phyloP scores from a whole-genome alignment of 1,140 invertebrate genomes.

The Sinella curviseta region DNA sequence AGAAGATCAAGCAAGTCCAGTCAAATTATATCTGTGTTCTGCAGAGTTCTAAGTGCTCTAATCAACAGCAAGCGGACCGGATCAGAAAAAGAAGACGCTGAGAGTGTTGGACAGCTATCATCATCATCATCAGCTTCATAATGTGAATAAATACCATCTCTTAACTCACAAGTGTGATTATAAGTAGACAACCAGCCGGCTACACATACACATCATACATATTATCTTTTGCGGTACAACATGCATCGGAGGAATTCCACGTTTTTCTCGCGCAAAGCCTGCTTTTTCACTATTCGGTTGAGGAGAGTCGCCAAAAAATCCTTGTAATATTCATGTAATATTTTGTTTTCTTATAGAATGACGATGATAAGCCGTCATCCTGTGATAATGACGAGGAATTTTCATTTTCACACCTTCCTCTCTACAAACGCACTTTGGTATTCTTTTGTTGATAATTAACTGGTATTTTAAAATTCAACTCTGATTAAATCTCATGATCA shows the following conservation, averaged over 20 bases:
- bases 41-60: not conserved
- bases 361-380: too few species aligned
- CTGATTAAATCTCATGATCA: conserved; percentile 12
- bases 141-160: not conserved
- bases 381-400: not conserved
- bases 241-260: not conserved
- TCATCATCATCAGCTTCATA: not conserved
- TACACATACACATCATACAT: too few species aligned
- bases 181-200: not conserved
- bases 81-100: not conserved
- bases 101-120: conserved; percentile 4
- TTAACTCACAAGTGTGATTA: not conserved
- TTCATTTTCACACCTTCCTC: not conserved
- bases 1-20: not conserved
- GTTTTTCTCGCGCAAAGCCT: too few species aligned
- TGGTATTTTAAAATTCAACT: not conserved
- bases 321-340: not conserved
- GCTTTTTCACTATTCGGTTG: too few species aligned
- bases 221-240: not conserved
- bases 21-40: not conserved
- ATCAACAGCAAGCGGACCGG: conserved; percentile 9
- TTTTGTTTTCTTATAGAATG: not conserved
- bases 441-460: not conserved
- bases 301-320: too few species aligned
- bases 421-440: not conserved